Conservation (phyloP, 2,797 vertebrate species). For the Sebastes cheni region DNA sequence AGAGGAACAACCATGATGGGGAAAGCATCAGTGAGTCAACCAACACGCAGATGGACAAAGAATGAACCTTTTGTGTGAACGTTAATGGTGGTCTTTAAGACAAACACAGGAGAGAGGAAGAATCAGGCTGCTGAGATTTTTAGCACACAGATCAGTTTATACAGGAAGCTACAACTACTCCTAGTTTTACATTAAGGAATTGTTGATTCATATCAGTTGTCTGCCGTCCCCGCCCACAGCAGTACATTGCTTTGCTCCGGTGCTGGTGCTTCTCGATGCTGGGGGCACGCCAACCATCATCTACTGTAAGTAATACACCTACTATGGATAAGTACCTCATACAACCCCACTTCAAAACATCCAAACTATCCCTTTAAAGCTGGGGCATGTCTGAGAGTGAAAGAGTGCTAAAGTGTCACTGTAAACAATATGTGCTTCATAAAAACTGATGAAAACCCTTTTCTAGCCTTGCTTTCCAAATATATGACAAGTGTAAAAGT, state of each 20-base stretch:
- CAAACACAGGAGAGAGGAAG: neutral
- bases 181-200: neutral
- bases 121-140: neutral
- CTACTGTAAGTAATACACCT: no score
- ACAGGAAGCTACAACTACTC: neutral
- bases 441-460: neutral
- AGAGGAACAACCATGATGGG: neutral
- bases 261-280: no score
- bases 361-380: no score
- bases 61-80: conserved; percentile 51
- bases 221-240: neutral
- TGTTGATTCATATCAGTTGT: neutral
- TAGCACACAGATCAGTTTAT: neutral
- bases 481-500: neutral
- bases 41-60: conserved; percentile 32
- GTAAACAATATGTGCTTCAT: neutral
- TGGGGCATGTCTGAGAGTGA: no score
- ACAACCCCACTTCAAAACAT: no score
- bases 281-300: no score
- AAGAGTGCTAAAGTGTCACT: neutral
- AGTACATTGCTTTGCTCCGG: no score
- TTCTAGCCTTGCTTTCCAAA: neutral
- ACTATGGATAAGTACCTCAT: no score
- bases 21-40: conserved; percentile 39
- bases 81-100: neutral